Evolutionary conservation across 2,888 invertebrate species (phyloP), one percentile per base, ranked within the genome.

Genomic region (Drosophila anomelani): DNA sequence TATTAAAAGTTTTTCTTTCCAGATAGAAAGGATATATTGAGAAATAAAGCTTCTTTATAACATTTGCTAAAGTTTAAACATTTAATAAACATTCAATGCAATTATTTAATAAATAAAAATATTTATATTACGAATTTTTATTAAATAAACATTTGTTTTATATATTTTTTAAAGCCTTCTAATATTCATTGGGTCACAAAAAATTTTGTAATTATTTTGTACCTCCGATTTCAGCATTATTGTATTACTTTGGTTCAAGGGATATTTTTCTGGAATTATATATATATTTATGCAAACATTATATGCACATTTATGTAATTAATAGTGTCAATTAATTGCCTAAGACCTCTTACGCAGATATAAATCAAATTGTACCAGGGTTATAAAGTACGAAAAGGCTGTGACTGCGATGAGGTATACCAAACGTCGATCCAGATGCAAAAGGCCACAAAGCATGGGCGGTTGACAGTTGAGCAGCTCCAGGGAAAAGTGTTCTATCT

Each of bases 321-420:
- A 4, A 4, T 8, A 4, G 7, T 39, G n/a, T 10, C 12, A 3
- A 15, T 17, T 12, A 17, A 17, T 34, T 20, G 3, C n/a, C 39
- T 71, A 53, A 5, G 61, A 54, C 13, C 41, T 20, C 26, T 55
- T 77, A 15, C 82, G 82, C 34, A 82, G 29, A 69, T 85, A 77
- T 3, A 87, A 44, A 68, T 90, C 88, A 54, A 90, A 90, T 46
- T 90, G 90, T n/a, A 90, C 84, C 23, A 91, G 77, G 13, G 90
- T 90, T 43, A 90, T 90, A 59, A 91, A 90, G 41, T 90, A 90
- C 32, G 86, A 80, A 38, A 90, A 85, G 17, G 78, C 90, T 6
- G 90, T 82, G 20, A 82, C 85, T 7, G 89, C 82, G 20, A 88
- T 90, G 5, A 89, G 54, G 59, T 78, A 90, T 15, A 89, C 78